A percentile compares a stretch with the other conserved stretches of the same genome.
These are phyloP conservation scores for Chalcosyrphus nemorum DNA, from an alignment of 2,888 invertebrate species.

Conservation along the genomic window DNA sequence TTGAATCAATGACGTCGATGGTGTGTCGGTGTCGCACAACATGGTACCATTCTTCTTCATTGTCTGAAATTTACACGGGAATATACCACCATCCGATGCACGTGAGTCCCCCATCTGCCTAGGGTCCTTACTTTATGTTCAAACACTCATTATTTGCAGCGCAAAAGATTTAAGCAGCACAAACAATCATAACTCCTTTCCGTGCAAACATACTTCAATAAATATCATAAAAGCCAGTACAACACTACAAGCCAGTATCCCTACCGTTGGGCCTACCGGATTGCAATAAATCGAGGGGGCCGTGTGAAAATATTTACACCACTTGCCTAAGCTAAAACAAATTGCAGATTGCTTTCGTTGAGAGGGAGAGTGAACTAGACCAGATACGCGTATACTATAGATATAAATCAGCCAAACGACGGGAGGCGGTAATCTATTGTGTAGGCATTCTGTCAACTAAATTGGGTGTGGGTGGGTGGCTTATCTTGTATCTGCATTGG, in stretches of 20 bases:
- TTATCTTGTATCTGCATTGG: conserved; percentile 58
- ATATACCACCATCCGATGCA: not conserved
- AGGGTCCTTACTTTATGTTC: not conserved
- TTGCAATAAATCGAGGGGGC: conserved; percentile 24
- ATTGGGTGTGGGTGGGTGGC: not conserved
- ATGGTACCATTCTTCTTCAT: not conserved
- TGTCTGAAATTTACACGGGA: not conserved
- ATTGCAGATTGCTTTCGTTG: conserved; percentile 13
- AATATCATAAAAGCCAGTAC: conserved; percentile 3
- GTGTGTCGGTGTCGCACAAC: not conserved
- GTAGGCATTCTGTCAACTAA: not conserved
- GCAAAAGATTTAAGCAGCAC: not conserved
- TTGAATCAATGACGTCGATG: not conserved
- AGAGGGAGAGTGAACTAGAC: not conserved
- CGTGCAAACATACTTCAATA: not conserved
- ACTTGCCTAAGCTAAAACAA: conserved; percentile 19
- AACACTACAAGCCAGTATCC: not conserved
- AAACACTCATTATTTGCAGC: not conserved
- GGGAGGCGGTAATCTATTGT: not conserved
- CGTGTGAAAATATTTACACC: conserved; percentile 24
- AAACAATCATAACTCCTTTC: not conserved
- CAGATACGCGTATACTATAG: not conserved
- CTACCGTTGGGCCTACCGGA: not conserved
- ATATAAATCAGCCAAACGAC: conserved; percentile 2
- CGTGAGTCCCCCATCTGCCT: not conserved